Evolutionary conservation across 2,113 vertebrate genomes (phyloP).

Genomic region (Ivindomyrus marchei): DNA sequence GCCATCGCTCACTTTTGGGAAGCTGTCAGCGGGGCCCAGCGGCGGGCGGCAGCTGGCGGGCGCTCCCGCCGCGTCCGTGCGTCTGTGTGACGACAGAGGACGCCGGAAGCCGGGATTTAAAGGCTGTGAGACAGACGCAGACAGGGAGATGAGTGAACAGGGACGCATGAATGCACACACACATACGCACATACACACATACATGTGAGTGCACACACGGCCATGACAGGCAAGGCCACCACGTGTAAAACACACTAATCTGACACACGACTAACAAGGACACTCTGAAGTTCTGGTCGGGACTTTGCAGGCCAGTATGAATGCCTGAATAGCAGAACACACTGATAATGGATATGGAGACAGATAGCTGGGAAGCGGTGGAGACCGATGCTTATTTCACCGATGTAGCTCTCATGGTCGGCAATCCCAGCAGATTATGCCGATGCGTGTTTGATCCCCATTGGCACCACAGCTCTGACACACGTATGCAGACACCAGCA

Average conservation of each 20-base stretch:
- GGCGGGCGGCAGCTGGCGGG: not conserved
- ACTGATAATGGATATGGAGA: not conserved
- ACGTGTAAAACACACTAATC: not conserved
- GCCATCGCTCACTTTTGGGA: not conserved
- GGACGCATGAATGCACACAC: not conserved
- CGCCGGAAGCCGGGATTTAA: not conserved
- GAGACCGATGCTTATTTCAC: not conserved
- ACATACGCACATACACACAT: not conserved
- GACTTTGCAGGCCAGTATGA: not conserved
- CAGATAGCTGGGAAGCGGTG: too few relatives aligned
- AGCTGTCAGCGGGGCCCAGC: not conserved
- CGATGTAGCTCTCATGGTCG: not conserved
- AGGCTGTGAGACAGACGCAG: not conserved
- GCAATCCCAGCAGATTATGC: not conserved
- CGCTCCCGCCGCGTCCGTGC: not conserved
- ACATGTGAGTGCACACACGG: not conserved
- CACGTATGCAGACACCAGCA: not conserved
- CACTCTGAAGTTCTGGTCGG: not conserved
- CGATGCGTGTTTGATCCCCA: not conserved
- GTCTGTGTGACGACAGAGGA: not conserved
- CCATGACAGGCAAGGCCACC: not conserved
- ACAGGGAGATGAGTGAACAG: not conserved
- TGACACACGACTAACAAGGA: not conserved
- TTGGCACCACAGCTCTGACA: not conserved
- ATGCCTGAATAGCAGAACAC: too few relatives aligned